These are phyloP conservation scores for Sebastes trivittatus DNA, from an alignment of 2,797 vertebrate genomes.

Conservation along the genomic window DNA sequence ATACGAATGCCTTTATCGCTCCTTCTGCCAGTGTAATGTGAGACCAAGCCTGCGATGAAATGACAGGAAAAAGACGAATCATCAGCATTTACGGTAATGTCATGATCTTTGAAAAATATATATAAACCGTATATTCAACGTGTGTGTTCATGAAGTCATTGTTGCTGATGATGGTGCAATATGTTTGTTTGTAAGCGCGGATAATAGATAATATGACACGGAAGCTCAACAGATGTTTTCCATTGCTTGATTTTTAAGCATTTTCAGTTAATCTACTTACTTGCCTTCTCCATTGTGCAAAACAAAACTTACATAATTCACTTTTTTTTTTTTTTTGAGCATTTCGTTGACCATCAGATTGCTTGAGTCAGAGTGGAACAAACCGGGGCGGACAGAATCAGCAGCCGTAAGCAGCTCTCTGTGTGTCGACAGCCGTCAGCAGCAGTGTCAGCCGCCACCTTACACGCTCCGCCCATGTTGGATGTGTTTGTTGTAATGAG, in stretches of 20 bases:
- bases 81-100: slow-evolving; percentile 30
- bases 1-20: slow-evolving; percentile 59
- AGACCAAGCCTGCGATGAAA: slow-evolving; percentile 35
- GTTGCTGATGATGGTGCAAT: background rate
- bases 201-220: background rate
- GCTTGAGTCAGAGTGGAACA: slow-evolving; percentile 5
- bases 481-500: slow-evolving; percentile 54
- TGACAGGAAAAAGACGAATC: slow-evolving; percentile 51
- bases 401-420: slow-evolving; percentile 15
- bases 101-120: background rate
- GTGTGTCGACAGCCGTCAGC: slow-evolving; percentile 24
- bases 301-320: background rate
- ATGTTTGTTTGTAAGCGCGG: background rate
- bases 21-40: slow-evolving; percentile 48
- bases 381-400: background rate
- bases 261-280: background rate
- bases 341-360: slow-evolving; percentile 4
- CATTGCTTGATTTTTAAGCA: background rate
- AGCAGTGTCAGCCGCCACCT: slow-evolving; percentile 43
- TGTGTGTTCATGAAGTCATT: background rate
- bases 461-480: slow-evolving; percentile 42
- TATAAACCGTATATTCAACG: background rate
- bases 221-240: background rate
- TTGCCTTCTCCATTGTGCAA: background rate
- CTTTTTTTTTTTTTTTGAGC: background rate